Percentiles rank a stretch among this genome's conserved stretches.
phyloP scores from a whole-genome alignment of 1,140 invertebrate genomes.

The Neodiprion fabricii region DNA sequence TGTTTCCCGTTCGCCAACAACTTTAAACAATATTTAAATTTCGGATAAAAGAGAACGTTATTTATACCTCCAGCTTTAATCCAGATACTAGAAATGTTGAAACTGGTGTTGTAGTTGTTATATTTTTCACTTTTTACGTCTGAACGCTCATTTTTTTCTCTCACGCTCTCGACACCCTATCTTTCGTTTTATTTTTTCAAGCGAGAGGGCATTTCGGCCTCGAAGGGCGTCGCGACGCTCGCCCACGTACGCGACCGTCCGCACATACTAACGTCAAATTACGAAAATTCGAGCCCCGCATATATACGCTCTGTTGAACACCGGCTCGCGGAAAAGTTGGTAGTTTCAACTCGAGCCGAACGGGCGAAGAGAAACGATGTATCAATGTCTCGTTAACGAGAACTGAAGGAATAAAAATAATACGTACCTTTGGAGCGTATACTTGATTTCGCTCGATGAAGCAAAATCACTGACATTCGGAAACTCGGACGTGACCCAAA shows the following conservation, averaged over 20 bases:
- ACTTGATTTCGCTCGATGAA: not conserved
- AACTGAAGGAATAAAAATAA: not conserved
- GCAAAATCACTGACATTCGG: not conserved
- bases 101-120: not conserved
- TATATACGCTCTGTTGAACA: not conserved
- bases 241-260: conserved; percentile 3
- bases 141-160: not conserved
- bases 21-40: not conserved
- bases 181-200: not conserved
- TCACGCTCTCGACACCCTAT: not conserved
- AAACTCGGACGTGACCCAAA: not conserved
- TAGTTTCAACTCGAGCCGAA: not conserved
- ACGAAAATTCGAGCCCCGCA: conserved; percentile 2
- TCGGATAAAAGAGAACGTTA: not conserved
- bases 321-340: not conserved
- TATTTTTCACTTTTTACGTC: not conserved
- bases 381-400: not conserved
- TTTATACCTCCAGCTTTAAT: too few relatives aligned
- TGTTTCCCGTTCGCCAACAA: not conserved
- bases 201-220: not conserved
- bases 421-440: not conserved
- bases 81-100: too few relatives aligned
- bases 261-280: not conserved
- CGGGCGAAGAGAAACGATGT: not conserved
- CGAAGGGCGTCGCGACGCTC: not conserved